phyloP scores from a whole-genome alignment of 2,797 vertebrate genomes.

The Geotrypetes seraphini region DNA sequence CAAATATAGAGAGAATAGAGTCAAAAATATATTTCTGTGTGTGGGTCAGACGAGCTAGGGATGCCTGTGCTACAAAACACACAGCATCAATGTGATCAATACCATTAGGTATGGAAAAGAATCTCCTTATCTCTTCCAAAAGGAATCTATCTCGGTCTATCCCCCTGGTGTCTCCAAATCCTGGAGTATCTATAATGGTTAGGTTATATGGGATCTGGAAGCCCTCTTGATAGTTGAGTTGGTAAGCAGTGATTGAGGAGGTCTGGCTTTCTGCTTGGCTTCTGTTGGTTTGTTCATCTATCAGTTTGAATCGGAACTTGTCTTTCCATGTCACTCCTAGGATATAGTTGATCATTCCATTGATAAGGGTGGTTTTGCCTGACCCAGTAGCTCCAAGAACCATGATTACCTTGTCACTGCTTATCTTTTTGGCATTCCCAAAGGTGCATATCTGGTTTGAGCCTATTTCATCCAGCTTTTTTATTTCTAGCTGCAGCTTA shows the following conservation, averaged over 20 bases:
- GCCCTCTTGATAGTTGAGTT: not conserved
- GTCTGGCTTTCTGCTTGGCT: constrained; percentile 5
- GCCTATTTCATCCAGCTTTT: not conserved
- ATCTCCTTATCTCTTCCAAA: not conserved
- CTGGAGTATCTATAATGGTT: constrained; percentile 30
- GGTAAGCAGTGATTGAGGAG: not conserved
- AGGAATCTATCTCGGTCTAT: not conserved
- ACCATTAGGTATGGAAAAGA: not conserved
- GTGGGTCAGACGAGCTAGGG: not conserved
- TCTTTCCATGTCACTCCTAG: constrained; percentile 5
- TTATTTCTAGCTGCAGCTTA: not conserved
- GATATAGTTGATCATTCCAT: constrained; percentile 10
- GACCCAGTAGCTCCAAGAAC: constrained; percentile 4
- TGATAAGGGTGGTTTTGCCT: constrained; percentile 9
- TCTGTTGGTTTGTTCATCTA: not conserved
- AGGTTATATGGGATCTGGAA: constrained; percentile 12
- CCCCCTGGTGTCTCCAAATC: constrained; percentile 12
- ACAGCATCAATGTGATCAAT: not conserved
- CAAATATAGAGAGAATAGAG: constrained; percentile 2
- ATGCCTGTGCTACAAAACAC: constrained; percentile 5
- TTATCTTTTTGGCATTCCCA: too few species aligned
- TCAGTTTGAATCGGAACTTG: constrained; percentile 1
- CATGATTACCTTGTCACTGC: constrained; percentile 11
- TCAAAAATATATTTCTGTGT: constrained; percentile 6
- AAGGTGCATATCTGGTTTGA: constrained; percentile 5